These are phyloP conservation scores for Drosophila azteca DNA, from an alignment of 1,140 invertebrate species.

Conservation along the genomic window DNA sequence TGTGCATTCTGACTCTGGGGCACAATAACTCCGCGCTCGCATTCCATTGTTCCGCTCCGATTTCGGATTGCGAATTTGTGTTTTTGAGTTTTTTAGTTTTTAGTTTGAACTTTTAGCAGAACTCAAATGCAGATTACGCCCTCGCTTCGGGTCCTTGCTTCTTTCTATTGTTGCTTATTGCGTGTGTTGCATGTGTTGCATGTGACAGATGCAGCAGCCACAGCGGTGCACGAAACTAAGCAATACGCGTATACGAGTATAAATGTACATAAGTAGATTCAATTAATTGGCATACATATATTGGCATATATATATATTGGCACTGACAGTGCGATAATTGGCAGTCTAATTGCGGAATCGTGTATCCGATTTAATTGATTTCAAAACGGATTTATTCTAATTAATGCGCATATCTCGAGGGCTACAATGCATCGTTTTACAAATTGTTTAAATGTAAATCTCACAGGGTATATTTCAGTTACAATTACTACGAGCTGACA, in stretches of 20 bases:
- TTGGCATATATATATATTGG: not conserved
- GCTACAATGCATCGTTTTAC: not conserved
- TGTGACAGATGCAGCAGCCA: not conserved
- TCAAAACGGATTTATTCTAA: slow-evolving; percentile 13
- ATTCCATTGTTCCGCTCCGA: slow-evolving; percentile 21
- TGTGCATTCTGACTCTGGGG: slow-evolving; percentile 59
- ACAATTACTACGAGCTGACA: no score
- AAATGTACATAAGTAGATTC: slow-evolving; percentile 1
- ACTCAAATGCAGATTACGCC: slow-evolving; percentile 42
- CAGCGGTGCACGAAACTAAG: slow-evolving; percentile 6
- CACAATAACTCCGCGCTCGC: slow-evolving; percentile 53
- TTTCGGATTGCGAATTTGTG: not conserved
- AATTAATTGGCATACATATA: slow-evolving; percentile 27
- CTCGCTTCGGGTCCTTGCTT: slow-evolving; percentile 7
- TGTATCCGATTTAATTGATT: slow-evolving; percentile 20
- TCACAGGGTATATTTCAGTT: no score
- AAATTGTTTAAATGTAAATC: no score
- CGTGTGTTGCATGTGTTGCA: not conserved
- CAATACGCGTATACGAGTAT: not conserved
- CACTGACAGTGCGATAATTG: slow-evolving; percentile 1
- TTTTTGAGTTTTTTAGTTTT: not conserved
- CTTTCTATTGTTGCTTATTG: slow-evolving; percentile 14
- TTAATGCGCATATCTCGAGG: slow-evolving; percentile 12
- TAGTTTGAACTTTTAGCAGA: slow-evolving; percentile 19
- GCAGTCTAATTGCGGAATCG: slow-evolving; percentile 26